Conservation (phyloP, 1,140 invertebrate genomes). For the Melitaea cinxia region DNA sequence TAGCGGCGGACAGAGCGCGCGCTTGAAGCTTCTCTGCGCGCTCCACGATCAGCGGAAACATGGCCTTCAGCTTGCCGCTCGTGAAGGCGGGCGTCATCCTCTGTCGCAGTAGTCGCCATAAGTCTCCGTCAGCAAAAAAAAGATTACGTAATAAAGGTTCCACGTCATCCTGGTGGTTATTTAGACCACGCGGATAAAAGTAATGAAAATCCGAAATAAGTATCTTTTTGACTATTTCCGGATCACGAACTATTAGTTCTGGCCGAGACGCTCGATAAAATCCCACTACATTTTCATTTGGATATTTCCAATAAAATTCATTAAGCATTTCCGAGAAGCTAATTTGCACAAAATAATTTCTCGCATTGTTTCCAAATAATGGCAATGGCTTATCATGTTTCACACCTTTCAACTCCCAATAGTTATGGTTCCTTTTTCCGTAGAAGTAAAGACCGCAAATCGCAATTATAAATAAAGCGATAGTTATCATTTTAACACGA, state of each 20-base stretch:
- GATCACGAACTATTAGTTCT: slow-evolving; percentile 21
- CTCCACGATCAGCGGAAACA: slow-evolving; percentile 25
- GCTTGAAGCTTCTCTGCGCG: slow-evolving; percentile 19
- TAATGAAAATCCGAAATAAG: slow-evolving; percentile 20
- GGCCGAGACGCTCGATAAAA: slow-evolving; percentile 25
- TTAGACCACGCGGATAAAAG: slow-evolving; percentile 21
- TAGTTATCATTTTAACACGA: not conserved
- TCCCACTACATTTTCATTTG: slow-evolving; percentile 20
- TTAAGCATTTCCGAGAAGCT: slow-evolving; percentile 5
- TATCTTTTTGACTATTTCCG: slow-evolving; percentile 20
- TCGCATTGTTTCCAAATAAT: slow-evolving; percentile 28
- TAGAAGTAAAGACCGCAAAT: slow-evolving; percentile 7
- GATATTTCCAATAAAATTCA: slow-evolving; percentile 30
- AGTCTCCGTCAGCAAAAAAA: slow-evolving; percentile 21
- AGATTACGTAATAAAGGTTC: slow-evolving; percentile 23
- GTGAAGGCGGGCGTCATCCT: slow-evolving; percentile 28
- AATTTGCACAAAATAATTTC: slow-evolving; percentile 8
- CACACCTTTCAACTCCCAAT: slow-evolving; percentile 11
- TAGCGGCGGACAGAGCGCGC: not conserved
- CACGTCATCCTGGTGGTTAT: slow-evolving; percentile 12
- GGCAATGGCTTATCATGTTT: slow-evolving; percentile 22
- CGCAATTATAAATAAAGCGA: not conserved
- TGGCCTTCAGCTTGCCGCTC: slow-evolving; percentile 27
- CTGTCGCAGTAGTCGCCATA: slow-evolving; percentile 23
- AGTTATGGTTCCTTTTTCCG: slow-evolving; percentile 8